Percentiles rank a stretch among this genome's conserved stretches.
Evolutionary conservation across 2,797 vertebrate species (phyloP).

Genomic region (Apogon talboti): DNA sequence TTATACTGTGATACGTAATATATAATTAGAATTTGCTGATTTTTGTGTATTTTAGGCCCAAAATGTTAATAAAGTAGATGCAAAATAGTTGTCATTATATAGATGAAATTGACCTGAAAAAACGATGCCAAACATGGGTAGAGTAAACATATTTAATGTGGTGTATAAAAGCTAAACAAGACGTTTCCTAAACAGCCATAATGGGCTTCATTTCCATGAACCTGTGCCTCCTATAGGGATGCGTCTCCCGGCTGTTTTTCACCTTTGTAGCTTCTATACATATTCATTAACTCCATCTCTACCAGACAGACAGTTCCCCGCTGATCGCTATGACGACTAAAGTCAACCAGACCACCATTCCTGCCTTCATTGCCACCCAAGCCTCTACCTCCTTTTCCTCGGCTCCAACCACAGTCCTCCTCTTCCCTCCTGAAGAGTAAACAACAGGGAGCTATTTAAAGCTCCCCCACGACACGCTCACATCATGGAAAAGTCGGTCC

Average conservation of each 20-base stretch:
- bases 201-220: not conserved
- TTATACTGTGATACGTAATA: too few relatives aligned
- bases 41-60: too few relatives aligned
- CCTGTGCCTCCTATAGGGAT: not conserved
- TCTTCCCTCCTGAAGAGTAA: slow-evolving; percentile 68
- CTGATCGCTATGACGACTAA: slow-evolving; percentile 27
- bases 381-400: slow-evolving; percentile 22
- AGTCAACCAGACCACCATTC: not conserved
- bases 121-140: too few relatives aligned
- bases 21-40: too few relatives aligned
- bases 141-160: too few relatives aligned
- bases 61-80: too few relatives aligned
- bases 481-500: slow-evolving; percentile 84
- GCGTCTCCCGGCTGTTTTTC: not conserved
- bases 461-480: slow-evolving; percentile 66
- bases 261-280: not conserved
- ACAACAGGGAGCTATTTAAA: slow-evolving; percentile 82
- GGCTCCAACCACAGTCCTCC: slow-evolving; percentile 43
- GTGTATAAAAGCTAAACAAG: too few relatives aligned
- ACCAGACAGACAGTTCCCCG: not conserved
- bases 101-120: too few relatives aligned
- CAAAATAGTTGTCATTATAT: too few relatives aligned
- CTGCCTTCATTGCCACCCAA: slow-evolving; percentile 23
- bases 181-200: too few relatives aligned
- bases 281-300: slow-evolving; percentile 5